Evolutionary conservation across 2,888 invertebrate genomes (phyloP).

Genomic region (Macrosiphum euphorbiae): DNA sequence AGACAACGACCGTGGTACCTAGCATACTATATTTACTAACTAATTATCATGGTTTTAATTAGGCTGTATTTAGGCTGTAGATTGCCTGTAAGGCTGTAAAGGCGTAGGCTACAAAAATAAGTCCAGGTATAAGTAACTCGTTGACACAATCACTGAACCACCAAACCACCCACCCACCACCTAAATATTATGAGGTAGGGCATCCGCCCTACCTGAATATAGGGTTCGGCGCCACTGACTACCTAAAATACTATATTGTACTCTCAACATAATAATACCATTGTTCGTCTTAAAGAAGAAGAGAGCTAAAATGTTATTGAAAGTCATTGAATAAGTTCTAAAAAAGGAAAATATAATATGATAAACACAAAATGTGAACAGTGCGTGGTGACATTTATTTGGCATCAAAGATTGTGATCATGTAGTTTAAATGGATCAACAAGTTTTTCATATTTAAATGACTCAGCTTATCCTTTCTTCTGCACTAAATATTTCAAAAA

Average conservation of each 20-base stretch:
- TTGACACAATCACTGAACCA: no score
- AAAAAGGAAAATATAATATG: slow-evolving; percentile 8
- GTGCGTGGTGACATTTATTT: slow-evolving; percentile 33
- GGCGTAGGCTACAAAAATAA: no score
- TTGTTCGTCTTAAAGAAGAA: background rate
- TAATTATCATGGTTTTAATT: no score
- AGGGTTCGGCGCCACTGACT: no score
- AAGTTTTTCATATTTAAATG: slow-evolving; percentile 54
- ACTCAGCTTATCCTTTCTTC: slow-evolving; percentile 48
- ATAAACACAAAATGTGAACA: background rate
- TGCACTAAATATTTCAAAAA: background rate
- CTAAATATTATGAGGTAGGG: no score
- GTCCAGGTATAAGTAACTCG: no score
- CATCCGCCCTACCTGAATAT: no score
- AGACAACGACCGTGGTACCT: no score
- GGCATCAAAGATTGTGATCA: slow-evolving; percentile 36
- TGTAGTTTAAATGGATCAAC: slow-evolving; percentile 4
- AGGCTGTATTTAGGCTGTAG: no score
- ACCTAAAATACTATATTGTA: background rate
- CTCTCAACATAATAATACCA: background rate
- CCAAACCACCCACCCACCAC: no score
- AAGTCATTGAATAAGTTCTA: slow-evolving; percentile 27
- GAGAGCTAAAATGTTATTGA: slow-evolving; percentile 4
- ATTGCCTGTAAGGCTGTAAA: no score
- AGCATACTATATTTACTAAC: no score